phyloP scores from a whole-genome alignment of 2,113 vertebrate species.

The Periophthalmus modestus region DNA sequence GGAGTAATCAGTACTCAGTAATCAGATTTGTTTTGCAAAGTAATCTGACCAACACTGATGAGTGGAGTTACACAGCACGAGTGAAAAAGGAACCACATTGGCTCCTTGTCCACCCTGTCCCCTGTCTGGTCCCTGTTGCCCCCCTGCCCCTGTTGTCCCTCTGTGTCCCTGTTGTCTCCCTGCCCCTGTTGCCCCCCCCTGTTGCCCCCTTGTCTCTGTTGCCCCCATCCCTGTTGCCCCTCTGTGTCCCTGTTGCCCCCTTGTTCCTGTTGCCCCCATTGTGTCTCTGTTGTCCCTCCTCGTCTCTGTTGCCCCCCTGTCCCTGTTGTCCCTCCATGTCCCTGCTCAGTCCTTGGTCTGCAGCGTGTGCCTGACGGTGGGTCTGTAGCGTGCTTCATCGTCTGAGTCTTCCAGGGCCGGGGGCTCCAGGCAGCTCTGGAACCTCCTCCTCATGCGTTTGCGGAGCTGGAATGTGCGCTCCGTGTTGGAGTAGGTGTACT shows the following conservation, averaged over 20 bases:
- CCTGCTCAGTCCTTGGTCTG: constrained; percentile 27
- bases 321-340: neutral
- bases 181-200: neutral
- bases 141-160: neutral
- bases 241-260: too few relatives aligned
- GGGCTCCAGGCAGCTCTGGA: constrained; percentile 59
- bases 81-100: too few relatives aligned
- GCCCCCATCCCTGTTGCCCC: too few relatives aligned
- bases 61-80: too few relatives aligned
- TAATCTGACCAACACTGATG: too few relatives aligned
- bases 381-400: constrained; percentile 60
- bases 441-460: constrained; percentile 71
- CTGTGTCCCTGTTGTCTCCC: neutral
- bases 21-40: too few relatives aligned
- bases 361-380: constrained; percentile 32
- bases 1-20: too few relatives aligned
- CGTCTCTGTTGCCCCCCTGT: neutral
- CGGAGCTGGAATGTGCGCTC: constrained; percentile 74
- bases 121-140: neutral
- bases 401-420: constrained; percentile 49
- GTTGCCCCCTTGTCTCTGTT: neutral
- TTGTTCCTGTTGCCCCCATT: too few relatives aligned
- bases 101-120: too few relatives aligned
- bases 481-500: constrained; percentile 70
- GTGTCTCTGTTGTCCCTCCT: too few relatives aligned